Conservation (phyloP, 2,797 vertebrate genomes). For the Sebastiscus albofasciatus region DNA sequence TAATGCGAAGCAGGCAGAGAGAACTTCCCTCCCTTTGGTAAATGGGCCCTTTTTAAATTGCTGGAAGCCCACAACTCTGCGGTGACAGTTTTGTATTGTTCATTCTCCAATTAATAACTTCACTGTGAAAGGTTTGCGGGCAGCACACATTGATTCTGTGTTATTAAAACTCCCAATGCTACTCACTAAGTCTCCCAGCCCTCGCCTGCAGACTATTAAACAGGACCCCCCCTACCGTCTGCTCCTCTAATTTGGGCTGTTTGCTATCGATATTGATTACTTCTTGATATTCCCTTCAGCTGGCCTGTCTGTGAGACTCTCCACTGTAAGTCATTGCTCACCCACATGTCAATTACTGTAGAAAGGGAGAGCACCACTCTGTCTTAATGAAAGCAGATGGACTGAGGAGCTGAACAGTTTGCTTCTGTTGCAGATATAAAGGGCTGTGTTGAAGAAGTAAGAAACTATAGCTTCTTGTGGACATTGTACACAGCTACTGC, state of each 20-base stretch:
- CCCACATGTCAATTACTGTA: conserved; percentile 79
- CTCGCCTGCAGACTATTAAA: conserved; percentile 74
- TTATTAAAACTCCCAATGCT: conserved; percentile 77
- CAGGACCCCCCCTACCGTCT: conserved; percentile 46
- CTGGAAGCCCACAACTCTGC: conserved; percentile 55
- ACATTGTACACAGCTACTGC: conserved; percentile 1
- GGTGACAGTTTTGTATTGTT: conserved; percentile 71
- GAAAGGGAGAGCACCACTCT: conserved; percentile 60
- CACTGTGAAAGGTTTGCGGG: conserved; percentile 67
- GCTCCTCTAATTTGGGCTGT: conserved; percentile 73
- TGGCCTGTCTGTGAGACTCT: conserved; percentile 65
- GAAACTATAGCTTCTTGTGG: not conserved
- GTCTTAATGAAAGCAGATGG: conserved; percentile 76
- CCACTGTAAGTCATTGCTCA: conserved; percentile 80
- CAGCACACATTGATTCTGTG: conserved; percentile 69
- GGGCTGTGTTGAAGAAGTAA: conserved; percentile 10
- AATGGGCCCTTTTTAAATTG: conserved; percentile 63
- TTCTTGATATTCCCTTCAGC: conserved; percentile 79
- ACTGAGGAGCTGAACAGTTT: conserved; percentile 57
- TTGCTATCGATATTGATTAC: conserved; percentile 82
- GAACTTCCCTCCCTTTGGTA: conserved; percentile 28
- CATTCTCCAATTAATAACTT: conserved; percentile 79
- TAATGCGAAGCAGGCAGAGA: conserved; percentile 44
- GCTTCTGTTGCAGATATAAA: conserved; percentile 51
- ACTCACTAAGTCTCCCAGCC: conserved; percentile 46